phyloP scores from a whole-genome alignment of 2,888 invertebrate genomes.

The Netelia inedita region DNA sequence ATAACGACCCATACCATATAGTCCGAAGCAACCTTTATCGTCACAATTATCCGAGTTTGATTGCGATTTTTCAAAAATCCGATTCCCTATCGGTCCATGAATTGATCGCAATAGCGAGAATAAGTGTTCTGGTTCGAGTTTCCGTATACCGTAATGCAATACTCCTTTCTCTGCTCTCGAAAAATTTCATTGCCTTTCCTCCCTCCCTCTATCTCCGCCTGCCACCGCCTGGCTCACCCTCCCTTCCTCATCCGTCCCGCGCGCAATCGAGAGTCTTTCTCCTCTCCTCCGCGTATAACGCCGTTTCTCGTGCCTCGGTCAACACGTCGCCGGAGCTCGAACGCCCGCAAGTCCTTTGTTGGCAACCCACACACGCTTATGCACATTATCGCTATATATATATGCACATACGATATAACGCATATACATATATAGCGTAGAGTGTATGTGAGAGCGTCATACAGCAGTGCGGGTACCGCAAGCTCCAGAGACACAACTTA shows the following conservation, averaged over 20 bases:
- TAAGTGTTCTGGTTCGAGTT: constrained; percentile 41
- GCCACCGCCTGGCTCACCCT: not conserved
- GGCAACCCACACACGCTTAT: constrained; percentile 53
- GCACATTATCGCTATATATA: constrained; percentile 21
- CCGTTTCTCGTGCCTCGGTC: constrained; percentile 64
- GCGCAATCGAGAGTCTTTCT: constrained; percentile 67
- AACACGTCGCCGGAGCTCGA: constrained; percentile 56
- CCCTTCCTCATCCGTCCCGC: not conserved
- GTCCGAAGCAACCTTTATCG: too few relatives aligned
- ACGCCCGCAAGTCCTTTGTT: constrained; percentile 68
- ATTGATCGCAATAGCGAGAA: constrained; percentile 39
- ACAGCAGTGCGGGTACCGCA: constrained; percentile 77
- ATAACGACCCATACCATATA: too few relatives aligned
- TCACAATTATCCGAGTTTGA: too few relatives aligned
- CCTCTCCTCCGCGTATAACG: constrained; percentile 47
- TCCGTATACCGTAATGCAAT: constrained; percentile 59
- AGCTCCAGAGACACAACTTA: constrained; percentile 83
- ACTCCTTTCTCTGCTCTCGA: constrained; percentile 68
- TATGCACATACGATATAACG: not conserved
- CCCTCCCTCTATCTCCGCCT: not conserved
- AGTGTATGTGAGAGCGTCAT: constrained; percentile 41
- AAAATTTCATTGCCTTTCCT: constrained; percentile 51
- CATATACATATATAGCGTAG: constrained; percentile 7
- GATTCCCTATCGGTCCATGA: not conserved
- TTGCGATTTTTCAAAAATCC: not conserved